These are phyloP conservation scores for Chitala chitala DNA, from an alignment of 2,113 vertebrate genomes.

Conservation along the genomic window DNA sequence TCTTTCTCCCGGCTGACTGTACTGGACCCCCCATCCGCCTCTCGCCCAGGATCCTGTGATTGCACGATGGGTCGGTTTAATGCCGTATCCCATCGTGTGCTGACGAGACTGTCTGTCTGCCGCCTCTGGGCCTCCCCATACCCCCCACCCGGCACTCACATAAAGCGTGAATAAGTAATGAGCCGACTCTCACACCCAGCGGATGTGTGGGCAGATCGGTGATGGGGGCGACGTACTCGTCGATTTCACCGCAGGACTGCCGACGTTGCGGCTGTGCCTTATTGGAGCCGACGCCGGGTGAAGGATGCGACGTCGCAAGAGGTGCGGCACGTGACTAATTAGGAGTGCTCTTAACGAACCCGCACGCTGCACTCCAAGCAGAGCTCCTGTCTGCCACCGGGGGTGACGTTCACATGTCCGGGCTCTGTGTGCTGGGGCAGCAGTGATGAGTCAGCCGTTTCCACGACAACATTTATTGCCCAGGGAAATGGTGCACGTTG, in stretches of 20 bases:
- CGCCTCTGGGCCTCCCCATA: neutral
- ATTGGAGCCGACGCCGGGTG: neutral
- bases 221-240: neutral
- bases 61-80: too few species aligned
- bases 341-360: neutral
- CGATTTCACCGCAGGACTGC: neutral
- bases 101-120: too few species aligned
- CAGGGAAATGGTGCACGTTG: neutral
- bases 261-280: too few species aligned
- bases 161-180: neutral
- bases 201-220: neutral
- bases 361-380: neutral
- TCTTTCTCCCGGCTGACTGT: neutral
- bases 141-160: neutral
- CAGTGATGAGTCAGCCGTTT: constrained; percentile 2
- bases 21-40: too few species aligned
- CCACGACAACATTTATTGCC: constrained; percentile 1
- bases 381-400: neutral
- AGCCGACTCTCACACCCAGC: neutral
- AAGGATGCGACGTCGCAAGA: neutral
- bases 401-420: neutral
- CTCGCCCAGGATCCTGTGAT: too few species aligned
- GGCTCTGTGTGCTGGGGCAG: neutral
- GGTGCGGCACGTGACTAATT: neutral
- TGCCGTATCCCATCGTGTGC: too few species aligned